phyloP scores from a whole-genome alignment of 2,113 vertebrate species.

The Tyrannus savana region DNA sequence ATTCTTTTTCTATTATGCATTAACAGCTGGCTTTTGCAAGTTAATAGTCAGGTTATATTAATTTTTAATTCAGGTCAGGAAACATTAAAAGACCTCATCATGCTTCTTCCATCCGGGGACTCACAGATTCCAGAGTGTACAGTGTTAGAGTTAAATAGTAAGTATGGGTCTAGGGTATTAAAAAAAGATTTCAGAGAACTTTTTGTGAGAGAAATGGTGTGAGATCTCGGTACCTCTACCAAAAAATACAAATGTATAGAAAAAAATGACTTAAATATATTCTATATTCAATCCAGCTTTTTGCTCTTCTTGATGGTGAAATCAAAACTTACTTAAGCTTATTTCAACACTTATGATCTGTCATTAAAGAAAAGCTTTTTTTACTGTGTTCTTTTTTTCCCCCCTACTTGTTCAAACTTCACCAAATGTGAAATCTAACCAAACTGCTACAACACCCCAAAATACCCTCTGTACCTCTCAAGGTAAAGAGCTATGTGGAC shows the following conservation, averaged over 20 bases:
- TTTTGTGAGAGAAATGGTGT: not conserved
- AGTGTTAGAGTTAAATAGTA: not conserved
- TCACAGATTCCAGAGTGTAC: not conserved
- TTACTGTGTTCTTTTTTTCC: not conserved
- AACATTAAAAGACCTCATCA: not conserved
- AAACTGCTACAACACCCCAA: not conserved
- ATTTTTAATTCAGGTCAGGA: conserved; percentile 39
- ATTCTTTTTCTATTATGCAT: conserved; percentile 72
- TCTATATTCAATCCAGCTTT: not conserved
- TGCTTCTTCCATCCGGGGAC: not conserved
- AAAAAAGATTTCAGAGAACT: not conserved
- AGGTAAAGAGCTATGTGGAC: not conserved
- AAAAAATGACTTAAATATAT: not conserved
- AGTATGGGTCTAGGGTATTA: not conserved
- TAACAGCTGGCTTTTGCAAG: conserved; percentile 64
- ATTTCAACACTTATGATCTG: not conserved
- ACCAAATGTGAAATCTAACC: not conserved
- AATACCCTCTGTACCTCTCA: not conserved
- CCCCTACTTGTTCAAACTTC: not conserved
- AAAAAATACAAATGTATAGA: not conserved
- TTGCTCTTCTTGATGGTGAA: not conserved
- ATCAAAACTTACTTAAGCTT: not conserved
- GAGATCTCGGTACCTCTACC: not conserved
- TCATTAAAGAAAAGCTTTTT: not conserved
- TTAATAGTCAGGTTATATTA: conserved; percentile 51